These are phyloP conservation scores for Drosophila lini DNA, from an alignment of 1,140 invertebrate genomes.

Conservation along the genomic window DNA sequence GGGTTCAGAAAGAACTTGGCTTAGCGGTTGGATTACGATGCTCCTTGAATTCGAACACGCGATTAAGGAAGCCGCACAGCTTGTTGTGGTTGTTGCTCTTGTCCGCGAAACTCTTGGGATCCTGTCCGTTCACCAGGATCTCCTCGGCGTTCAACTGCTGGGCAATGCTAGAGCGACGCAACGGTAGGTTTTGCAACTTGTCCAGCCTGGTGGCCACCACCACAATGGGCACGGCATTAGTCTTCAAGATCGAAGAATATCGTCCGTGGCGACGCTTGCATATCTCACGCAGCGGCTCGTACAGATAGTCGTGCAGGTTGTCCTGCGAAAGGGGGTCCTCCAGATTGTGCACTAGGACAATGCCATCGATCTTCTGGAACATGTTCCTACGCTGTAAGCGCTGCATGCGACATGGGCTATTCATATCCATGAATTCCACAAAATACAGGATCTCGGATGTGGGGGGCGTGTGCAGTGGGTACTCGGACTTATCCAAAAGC, in stretches of 20 bases:
- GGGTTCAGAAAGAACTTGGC: neutral
- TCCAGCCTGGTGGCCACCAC: conserved; percentile 62
- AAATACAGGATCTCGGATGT: conserved; percentile 48
- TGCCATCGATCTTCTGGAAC: conserved; percentile 56
- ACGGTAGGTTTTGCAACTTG: conserved; percentile 5
- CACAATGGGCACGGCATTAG: conserved; percentile 58
- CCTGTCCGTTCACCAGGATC: conserved; percentile 48
- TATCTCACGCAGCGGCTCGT: conserved; percentile 54
- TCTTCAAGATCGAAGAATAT: conserved; percentile 12
- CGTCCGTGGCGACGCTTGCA: conserved; percentile 42
- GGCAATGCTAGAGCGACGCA: conserved; percentile 45
- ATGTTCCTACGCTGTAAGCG: conserved; percentile 22
- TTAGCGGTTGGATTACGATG: neutral
- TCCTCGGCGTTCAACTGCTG: conserved; percentile 51
- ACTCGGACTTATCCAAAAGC: neutral
- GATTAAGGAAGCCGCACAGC: conserved; percentile 45
- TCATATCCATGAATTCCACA: conserved; percentile 62
- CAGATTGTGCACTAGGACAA: conserved; percentile 56
- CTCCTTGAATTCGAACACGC: conserved; percentile 58
- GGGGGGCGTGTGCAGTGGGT: neutral
- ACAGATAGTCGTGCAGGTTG: conserved; percentile 59
- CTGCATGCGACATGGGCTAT: conserved; percentile 15
- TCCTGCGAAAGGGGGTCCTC: conserved; percentile 49
- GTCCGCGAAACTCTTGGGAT: conserved; percentile 23
- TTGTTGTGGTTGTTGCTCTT: conserved; percentile 40